Evolutionary conservation across 2,113 vertebrate species (phyloP), one percentile per base, ranked within the genome.

Genomic region (Cranoglanis bouderius): DNA sequence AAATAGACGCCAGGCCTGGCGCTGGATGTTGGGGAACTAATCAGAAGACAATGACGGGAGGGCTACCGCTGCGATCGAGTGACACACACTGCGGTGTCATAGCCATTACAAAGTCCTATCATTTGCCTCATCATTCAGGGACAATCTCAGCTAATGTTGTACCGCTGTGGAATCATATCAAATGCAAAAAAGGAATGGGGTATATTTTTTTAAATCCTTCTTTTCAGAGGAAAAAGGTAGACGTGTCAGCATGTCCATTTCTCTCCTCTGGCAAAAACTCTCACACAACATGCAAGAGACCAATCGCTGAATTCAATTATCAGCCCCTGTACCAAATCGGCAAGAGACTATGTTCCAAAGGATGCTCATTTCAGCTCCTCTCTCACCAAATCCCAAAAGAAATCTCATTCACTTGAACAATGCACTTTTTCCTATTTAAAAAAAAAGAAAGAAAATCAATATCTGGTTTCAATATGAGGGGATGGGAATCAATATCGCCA

Each of bases 381-480:
- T 94, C 93, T 93, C 91, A 92, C 92, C 92, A 96, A 96, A 95
- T 95, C 95, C 95, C 96, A 93, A 94, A 91, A 96, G 96, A 95
- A 96, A 96, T 96, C 95, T 95, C 94, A 93, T 94, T 94, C 90
- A 88, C 88, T 93, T 88, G 92, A 94, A 96, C 95, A 96, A 95
- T 95, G 93, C 94, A 94, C 95, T 93, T 96, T 95, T 96, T 95
- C 92, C 94, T 94, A 93, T 93, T 95, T 94, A 92, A 94, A 94
- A 92, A 90, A 86, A 92, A 95, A 93, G 92, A 95, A 95, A 95
- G 94, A 94, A 96, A 96, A 96, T 96, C 96, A 95, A 96, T 96
- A 96, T 94, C 95, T 96, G 96, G 95, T 96, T 96, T 96, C 96
- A 96, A 96, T 96, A 96, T 94, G 93, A 89, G 94, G 92, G 94